These are phyloP conservation scores for Mystacides longicornis DNA, from an alignment of 2,888 invertebrate species.

Conservation along the genomic window DNA sequence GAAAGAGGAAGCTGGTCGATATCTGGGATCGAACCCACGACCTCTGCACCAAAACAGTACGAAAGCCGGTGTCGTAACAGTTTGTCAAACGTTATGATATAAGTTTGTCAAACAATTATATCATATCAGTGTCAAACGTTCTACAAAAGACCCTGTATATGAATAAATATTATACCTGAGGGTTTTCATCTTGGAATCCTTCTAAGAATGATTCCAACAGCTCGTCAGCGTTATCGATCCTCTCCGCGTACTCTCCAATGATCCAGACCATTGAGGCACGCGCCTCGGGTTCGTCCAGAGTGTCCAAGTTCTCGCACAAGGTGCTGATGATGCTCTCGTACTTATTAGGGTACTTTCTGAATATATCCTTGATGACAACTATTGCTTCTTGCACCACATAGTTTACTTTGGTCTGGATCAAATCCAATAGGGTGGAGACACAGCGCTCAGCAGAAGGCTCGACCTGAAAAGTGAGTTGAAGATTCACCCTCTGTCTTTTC, in stretches of 20 bases:
- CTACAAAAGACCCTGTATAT: no score
- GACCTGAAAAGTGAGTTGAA: slow-evolving; percentile 37
- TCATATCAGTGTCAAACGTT: no score
- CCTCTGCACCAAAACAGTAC: no score
- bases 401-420: slow-evolving; percentile 99
- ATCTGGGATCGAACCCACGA: no score
- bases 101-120: no score
- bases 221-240: slow-evolving; percentile 99
- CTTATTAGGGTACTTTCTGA: slow-evolving; percentile 97
- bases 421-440: slow-evolving; percentile 92
- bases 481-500: no score
- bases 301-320: slow-evolving; percentile 96
- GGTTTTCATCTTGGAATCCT: slow-evolving; percentile 95
- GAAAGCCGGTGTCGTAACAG: no score
- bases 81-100: no score
- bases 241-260: slow-evolving; percentile 96
- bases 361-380: slow-evolving; percentile 97
- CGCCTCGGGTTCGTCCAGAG: slow-evolving; percentile 97
- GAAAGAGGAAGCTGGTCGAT: no score
- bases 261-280: slow-evolving; percentile 97
- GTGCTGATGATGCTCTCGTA: slow-evolving; percentile 99
- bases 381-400: slow-evolving; percentile 99
- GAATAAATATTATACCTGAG: slow-evolving; percentile 56
- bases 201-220: slow-evolving; percentile 96
- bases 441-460: slow-evolving; percentile 98